Evolutionary conservation across 2,888 invertebrate species (phyloP).

Genomic region (Chrysolina haemoptera): DNA sequence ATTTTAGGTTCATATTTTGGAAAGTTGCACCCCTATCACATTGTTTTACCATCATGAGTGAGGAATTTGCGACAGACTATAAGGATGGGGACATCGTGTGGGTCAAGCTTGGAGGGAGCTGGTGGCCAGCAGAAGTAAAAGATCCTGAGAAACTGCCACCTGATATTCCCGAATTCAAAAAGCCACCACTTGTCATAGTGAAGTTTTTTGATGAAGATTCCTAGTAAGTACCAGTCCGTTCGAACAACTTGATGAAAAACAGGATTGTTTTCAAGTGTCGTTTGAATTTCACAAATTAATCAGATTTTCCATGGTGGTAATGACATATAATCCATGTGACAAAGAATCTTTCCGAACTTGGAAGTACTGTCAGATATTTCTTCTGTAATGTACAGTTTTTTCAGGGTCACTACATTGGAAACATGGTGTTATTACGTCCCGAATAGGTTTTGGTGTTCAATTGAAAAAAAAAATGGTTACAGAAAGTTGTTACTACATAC

Average conservation of each 20-base stretch:
- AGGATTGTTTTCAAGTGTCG: no score
- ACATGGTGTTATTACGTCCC: no score
- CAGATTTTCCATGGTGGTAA: no score
- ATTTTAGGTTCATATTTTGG: slow-evolving; percentile 33
- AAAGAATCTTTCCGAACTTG: background rate
- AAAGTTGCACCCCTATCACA: slow-evolving; percentile 8
- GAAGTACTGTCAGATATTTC: background rate
- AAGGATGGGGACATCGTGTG: slow-evolving; percentile 86
- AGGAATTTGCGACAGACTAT: slow-evolving; percentile 75
- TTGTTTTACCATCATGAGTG: slow-evolving; percentile 74
- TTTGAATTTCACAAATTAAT: no score
- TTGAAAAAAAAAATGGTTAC: no score
- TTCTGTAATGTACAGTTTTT: no score
- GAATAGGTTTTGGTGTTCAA: no score
- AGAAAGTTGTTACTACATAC: no score
- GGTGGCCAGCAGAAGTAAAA: slow-evolving; percentile 90
- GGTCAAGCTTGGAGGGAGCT: slow-evolving; percentile 85
- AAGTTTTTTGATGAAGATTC: slow-evolving; percentile 89
- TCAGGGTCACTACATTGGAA: no score
- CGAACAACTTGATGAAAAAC: background rate
- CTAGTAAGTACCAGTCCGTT: slow-evolving; percentile 76
- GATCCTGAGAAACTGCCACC: slow-evolving; percentile 76
- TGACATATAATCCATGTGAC: background rate
- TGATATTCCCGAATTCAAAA: slow-evolving; percentile 77
- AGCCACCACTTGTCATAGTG: slow-evolving; percentile 84